These are phyloP conservation scores for Amyelois transitella DNA, from an alignment of 1,140 invertebrate species.

Conservation along the genomic window DNA sequence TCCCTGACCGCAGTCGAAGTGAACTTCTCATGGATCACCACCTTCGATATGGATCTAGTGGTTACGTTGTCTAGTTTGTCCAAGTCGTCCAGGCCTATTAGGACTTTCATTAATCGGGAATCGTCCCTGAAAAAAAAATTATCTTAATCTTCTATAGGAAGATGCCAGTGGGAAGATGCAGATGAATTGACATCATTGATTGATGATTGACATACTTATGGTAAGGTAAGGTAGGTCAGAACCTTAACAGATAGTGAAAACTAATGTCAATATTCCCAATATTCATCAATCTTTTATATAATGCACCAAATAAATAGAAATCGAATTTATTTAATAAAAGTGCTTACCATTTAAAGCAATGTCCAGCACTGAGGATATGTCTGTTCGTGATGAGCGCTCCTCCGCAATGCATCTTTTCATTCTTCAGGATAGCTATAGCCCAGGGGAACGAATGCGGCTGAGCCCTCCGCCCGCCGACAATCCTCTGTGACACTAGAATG, in stretches of 20 bases:
- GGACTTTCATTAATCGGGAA: conserved; percentile 48
- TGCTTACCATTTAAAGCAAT: conserved; percentile 77
- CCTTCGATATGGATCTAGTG: conserved; percentile 41
- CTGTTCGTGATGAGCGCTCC: conserved; percentile 77
- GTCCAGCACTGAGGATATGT: conserved; percentile 78
- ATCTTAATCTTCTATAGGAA: background rate
- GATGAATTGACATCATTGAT: background rate
- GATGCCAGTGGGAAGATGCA: background rate
- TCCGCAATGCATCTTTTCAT: conserved; percentile 76
- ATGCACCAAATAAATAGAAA: too few species aligned
- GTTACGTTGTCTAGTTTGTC: conserved; percentile 42
- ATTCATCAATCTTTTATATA: too few species aligned
- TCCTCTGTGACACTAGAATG: conserved; percentile 71
- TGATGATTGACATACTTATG: too few species aligned
- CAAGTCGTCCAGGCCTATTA: conserved; percentile 70
- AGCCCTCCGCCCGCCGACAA: conserved; percentile 78
- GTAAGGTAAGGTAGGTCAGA: too few species aligned
- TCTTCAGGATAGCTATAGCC: conserved; percentile 77
- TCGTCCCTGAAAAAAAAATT: conserved; percentile 47
- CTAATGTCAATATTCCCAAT: too few species aligned
- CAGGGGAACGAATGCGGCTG: conserved; percentile 78
- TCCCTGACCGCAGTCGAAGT: conserved; percentile 65
- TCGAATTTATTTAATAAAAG: too few species aligned
- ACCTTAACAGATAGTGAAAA: too few species aligned
- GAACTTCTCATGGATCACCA: conserved; percentile 66